Evolutionary conservation across 2,888 invertebrate species (phyloP), one percentile per base, ranked within the genome.

Genomic region (Corythucha ciliata): DNA sequence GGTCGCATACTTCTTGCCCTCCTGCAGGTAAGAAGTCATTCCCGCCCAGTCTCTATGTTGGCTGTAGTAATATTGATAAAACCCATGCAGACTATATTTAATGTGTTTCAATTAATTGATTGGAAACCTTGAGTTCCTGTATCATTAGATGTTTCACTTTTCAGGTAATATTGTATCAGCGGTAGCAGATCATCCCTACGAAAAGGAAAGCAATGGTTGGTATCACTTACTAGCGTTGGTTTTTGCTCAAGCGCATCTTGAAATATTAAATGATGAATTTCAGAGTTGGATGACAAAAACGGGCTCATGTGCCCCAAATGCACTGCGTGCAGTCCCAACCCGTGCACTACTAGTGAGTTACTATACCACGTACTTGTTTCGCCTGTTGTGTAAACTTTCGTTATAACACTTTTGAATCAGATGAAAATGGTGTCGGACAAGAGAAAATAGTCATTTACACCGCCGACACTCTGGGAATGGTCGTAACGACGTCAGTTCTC

Each of bases 391-490:
- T 29, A n/a, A 29, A n/a, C n/a, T 10, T 29, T 10, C 29, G n/a
- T 29, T 29, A 29, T 10, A n/a, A n/a, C n/a, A 29, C 10, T 29
- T 29, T 8, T n/a, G 8, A 29, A 29, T 29, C 66, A 71, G 72
- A 70, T 57, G 69, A 68, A 56, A 49, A 26, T 48, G 34, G 45
- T 25, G 78, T 77, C 44, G 77, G 78, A 37, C 63, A 65, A 52
- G 64, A 64, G 48, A 64, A 64, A 52, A 60, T 61, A 20, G 77
- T 81, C 57, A 81, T 83, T 55, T 85, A 86, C 69, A 82, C 83
- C 39, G 83, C 86, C 2, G 83, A 85, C 64, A 85, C 86, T 2
- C 70, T 89, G 57, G 80, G 85, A 48, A 81, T 87, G 39, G 83
- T 86, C 7, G 80, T 88, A 25, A 80, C 83, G 47, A 81, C 83